Base-by-base conservation (phyloP, 1,140 invertebrate species). In the Planococcus citri region DNA sequence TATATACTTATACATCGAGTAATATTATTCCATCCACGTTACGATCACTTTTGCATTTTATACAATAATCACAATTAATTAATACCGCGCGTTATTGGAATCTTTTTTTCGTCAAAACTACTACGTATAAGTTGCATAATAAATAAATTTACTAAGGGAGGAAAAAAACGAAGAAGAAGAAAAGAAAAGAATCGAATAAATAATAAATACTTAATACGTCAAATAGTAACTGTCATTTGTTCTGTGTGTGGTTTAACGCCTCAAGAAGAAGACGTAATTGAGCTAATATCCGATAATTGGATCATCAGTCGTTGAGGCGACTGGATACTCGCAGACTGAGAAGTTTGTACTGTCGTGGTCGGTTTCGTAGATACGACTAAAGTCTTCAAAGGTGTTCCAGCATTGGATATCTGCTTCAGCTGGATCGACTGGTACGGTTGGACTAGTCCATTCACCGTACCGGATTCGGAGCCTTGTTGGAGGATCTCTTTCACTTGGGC, bases 351-450 rank as follows among this genome's bases (percentile, higher is more conserved):
- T 27, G 69, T 20, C 6, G 70, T 24, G 68, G 70, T 74, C 1
- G 73, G 68, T 10, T 64, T 64, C 17, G 60, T 64, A 24, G 60
- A 64, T 14, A 75, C 73, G 17, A 75, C 73, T 37, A 76, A 29
- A 4, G 74, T 76, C 72, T 76, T 76, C 8, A 76, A 70, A 22
- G 75, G 75, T n/a, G 75, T 68, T 20, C 74, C 74, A 6, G 75
- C 68, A n/a, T 69, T 72, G 1, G 72, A 73, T 14, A 76, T 74
- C 41, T 75, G 73, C 70, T 76, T 76, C 20, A 76, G 57, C 21
- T 74, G 73, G 14, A 76, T 68, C 9, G 75, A 73, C 69, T 73
- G 64, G 21, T 75, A 69, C 2, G 74, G 74, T 61, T 68, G 70
- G 6, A 25, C 20, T 6, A 68, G 27, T 1, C 21, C 25, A 17